Evolutionary conservation across 1,140 invertebrate species (phyloP), one percentile per base, ranked within the genome.

Genomic region (Calephelis nemesis): DNA sequence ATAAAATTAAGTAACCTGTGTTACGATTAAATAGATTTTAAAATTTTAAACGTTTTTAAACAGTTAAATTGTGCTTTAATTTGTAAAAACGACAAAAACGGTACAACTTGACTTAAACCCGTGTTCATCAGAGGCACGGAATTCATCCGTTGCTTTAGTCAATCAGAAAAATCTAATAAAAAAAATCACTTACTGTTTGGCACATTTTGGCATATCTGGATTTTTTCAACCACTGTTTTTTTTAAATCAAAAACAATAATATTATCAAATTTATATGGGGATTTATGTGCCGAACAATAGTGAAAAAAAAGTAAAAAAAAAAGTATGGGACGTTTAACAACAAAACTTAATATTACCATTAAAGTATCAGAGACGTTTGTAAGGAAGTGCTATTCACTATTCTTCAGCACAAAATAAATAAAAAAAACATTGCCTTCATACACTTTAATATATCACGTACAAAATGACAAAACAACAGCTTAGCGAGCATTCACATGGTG

Each of bases 231-330:
- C 48, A 10, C 65, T 11, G 65, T 60, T 67, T 42, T 40, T 48
- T 40, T 15, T 49, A 52, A 49, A 70, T 65, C 73, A 69, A 73
- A 45, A 45, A 45, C 42, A 30, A 30, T 45, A 45, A 45, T 45
- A 45, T 45, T 45, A 45, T 30, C 19, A 58, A 58, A 39, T 30
- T 58, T n/a, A n/a, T 58, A 12, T 30, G 67, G 73, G 74, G 62
- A 76, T 75, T 66, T 69, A 94, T 95, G 95, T 95, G 95, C 95
- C 95, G 95, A 95, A 95, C 95, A 95, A 95, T 95, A 95, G 95
- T 95, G 95, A 95, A 94, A 87, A 82, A 71, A 78, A 84, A 84
- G 67, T 78, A 76, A 73, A 79, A 72, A 79, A 72, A 72, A 74
- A 80, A 80, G 67, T 74, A 79, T 70, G 73, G 67, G 69, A 73